Evolutionary conservation across 2,888 invertebrate species (phyloP).

Genomic region (Temnothorax unifasciatus): DNA sequence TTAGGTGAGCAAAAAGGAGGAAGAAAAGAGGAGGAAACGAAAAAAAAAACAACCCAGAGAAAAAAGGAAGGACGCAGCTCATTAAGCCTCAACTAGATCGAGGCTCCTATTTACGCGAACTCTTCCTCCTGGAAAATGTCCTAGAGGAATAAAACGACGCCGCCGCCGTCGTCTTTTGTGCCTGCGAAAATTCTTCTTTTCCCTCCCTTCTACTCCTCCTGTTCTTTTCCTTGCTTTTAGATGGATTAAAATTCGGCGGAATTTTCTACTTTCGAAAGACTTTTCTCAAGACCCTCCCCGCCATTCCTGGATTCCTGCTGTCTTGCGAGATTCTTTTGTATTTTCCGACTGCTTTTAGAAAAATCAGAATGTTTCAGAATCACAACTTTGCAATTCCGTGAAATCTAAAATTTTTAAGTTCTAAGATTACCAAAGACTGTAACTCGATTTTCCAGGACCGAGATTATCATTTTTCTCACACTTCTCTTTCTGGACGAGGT

Average conservation of each 20-base stretch:
- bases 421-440: background rate
- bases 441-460: background rate
- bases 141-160: conserved; percentile 23
- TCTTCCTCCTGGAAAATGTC: conserved; percentile 18
- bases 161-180: conserved; percentile 22
- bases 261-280: background rate
- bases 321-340: background rate
- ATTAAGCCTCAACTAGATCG: conserved; percentile 55
- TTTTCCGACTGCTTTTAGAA: background rate
- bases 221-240: conserved; percentile 20
- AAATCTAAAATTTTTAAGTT: background rate
- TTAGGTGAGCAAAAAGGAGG: conserved; percentile 36
- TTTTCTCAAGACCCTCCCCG: background rate
- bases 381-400: background rate
- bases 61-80: conserved; percentile 35
- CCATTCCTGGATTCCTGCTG: background rate
- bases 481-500: background rate
- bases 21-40: background rate
- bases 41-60: background rate
- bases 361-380: background rate
- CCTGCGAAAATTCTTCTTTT: conserved; percentile 10
- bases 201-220: too few species aligned
- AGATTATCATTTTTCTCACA: background rate
- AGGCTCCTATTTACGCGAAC: conserved; percentile 46
- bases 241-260: conserved; percentile 35